Conservation (phyloP, 2,797 vertebrate genomes). For the Peromyscus attwateri region DNA sequence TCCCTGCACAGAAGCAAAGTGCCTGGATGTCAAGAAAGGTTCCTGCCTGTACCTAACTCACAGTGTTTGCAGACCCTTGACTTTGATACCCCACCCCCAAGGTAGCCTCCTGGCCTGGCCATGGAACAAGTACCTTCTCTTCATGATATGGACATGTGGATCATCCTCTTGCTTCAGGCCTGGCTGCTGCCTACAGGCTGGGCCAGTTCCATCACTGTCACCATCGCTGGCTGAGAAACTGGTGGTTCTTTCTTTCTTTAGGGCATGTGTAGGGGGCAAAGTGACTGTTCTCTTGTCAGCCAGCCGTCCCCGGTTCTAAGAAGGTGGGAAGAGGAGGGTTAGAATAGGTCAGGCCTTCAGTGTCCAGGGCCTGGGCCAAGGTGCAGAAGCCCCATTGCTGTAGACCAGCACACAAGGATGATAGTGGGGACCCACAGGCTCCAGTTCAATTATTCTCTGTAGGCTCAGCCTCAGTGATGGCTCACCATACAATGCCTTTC, state of each 20-base stretch:
- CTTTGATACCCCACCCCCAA: too few relatives aligned
- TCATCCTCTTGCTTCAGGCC: conserved; percentile 97
- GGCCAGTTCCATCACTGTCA: conserved; percentile 94
- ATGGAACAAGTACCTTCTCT: conserved; percentile 93
- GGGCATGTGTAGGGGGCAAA: conserved; percentile 93
- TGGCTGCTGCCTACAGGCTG: conserved; percentile 92
- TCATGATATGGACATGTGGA: conserved; percentile 96
- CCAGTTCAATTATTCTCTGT: background rate
- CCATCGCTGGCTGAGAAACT: conserved; percentile 94
- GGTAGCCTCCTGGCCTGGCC: background rate
- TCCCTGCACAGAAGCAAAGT: background rate
- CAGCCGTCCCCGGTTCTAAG: conserved; percentile 97
- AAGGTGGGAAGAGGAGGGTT: conserved; percentile 68
- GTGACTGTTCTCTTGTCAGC: conserved; percentile 98
- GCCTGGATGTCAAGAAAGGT: background rate
- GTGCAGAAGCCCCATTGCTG: background rate
- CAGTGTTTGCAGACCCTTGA: background rate
- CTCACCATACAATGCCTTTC: background rate
- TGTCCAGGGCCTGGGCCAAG: background rate
- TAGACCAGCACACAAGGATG: background rate
- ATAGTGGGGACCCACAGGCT: background rate
- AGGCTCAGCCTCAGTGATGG: background rate
- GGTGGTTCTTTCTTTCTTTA: conserved; percentile 95
- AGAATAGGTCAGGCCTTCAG: background rate
- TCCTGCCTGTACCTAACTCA: background rate